Conservation (phyloP, 2,888 invertebrate genomes). For the Lasioglossum malachurum region DNA sequence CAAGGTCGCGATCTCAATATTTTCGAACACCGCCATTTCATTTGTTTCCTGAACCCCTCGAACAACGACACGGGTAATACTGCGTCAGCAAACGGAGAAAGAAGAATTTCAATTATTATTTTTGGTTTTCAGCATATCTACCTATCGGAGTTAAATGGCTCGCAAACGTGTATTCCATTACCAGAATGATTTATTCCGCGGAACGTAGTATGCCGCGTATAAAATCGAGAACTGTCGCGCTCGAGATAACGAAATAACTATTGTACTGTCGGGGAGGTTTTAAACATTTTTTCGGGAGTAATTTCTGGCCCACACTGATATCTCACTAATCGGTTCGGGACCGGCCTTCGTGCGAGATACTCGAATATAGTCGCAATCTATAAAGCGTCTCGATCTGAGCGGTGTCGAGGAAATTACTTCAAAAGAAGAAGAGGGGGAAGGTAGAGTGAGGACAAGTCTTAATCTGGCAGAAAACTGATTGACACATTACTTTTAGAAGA, state of each 20-base stretch:
- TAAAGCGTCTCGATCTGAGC: too few relatives aligned
- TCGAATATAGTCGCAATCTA: too few relatives aligned
- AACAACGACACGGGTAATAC: neutral
- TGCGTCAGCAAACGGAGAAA: neutral
- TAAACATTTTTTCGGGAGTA: neutral
- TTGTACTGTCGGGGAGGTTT: neutral
- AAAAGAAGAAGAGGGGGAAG: too few relatives aligned
- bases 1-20: neutral
- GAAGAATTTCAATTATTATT: neutral
- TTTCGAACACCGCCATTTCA: neutral
- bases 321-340: too few relatives aligned
- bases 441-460: too few relatives aligned
- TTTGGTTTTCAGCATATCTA: neutral
- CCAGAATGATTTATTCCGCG: conserved; percentile 37
- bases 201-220: conserved; percentile 2
- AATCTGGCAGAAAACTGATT: too few relatives aligned
- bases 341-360: too few relatives aligned
- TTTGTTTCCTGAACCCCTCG: neutral
- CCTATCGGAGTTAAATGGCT: conserved; percentile 32
- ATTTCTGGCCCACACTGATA: too few relatives aligned
- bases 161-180: conserved; percentile 36
- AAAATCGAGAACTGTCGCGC: conserved; percentile 21
- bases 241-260: conserved; percentile 29
- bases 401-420: too few relatives aligned
- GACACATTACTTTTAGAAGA: too few relatives aligned